These are phyloP conservation scores for Drosophila dives DNA, from an alignment of 2,888 invertebrate species.

Conservation along the genomic window DNA sequence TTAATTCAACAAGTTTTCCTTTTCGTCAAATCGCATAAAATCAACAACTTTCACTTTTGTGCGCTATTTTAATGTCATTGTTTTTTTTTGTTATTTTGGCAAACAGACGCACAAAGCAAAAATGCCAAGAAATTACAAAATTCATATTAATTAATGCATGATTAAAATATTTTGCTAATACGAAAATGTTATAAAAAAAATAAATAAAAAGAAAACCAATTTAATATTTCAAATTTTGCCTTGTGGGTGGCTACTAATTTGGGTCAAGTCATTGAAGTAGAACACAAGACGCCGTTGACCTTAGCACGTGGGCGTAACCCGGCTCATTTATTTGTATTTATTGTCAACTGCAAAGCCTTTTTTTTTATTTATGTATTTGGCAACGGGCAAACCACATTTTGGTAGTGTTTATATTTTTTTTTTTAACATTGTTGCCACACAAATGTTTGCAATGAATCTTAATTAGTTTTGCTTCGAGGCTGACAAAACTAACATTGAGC, in stretches of 20 bases:
- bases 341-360: slow-evolving; percentile 38
- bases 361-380: slow-evolving; percentile 34
- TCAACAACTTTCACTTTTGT: slow-evolving; percentile 66
- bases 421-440: slow-evolving; percentile 62
- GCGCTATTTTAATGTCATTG: background rate
- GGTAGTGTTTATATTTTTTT: slow-evolving; percentile 7
- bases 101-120: slow-evolving; percentile 37
- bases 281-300: slow-evolving; percentile 62
- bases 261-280: slow-evolving; percentile 76
- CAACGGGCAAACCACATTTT: slow-evolving; percentile 48
- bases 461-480: slow-evolving; percentile 70
- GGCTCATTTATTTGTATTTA: slow-evolving; percentile 16
- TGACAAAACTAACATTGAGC: slow-evolving; percentile 61
- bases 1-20: slow-evolving; percentile 51
- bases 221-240: slow-evolving; percentile 26
- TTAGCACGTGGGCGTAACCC: slow-evolving; percentile 67
- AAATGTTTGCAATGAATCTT: slow-evolving; percentile 72
- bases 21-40: slow-evolving; percentile 55
- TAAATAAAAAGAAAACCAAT: slow-evolving; percentile 11
- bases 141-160: slow-evolving; percentile 61
- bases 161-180: slow-evolving; percentile 54
- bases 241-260: slow-evolving; percentile 61
- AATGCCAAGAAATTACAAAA: slow-evolving; percentile 62
- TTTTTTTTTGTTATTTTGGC: slow-evolving; percentile 1
- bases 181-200: slow-evolving; percentile 4